Evolutionary conservation across 1,140 invertebrate species (phyloP).

Genomic region (Philotrypesis tridentata): DNA sequence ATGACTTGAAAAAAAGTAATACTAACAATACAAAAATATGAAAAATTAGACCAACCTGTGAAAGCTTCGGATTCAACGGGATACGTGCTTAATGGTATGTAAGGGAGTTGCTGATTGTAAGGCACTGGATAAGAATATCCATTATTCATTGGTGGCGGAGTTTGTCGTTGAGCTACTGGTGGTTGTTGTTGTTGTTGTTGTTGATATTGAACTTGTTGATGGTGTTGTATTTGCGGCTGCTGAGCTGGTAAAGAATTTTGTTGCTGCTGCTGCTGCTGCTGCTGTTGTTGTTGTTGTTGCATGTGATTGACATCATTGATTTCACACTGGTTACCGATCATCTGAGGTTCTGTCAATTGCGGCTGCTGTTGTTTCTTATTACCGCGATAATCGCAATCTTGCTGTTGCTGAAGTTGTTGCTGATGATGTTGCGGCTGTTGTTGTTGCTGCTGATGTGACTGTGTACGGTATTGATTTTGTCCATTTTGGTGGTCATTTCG

Average conservation of each 20-base stretch:
- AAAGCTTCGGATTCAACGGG: slow-evolving; percentile 25
- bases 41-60: slow-evolving; percentile 18
- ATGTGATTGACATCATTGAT: slow-evolving; percentile 25
- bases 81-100: slow-evolving; percentile 26
- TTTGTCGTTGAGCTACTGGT: slow-evolving; percentile 25
- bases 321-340: slow-evolving; percentile 20
- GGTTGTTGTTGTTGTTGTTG: slow-evolving; percentile 32
- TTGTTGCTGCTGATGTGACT: no score
- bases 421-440: slow-evolving; percentile 19
- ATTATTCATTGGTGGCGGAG: slow-evolving; percentile 13
- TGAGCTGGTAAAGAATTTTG: background rate
- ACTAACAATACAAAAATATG: background rate
- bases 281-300: slow-evolving; percentile 29
- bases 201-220: background rate
- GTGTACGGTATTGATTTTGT: slow-evolving; percentile 24
- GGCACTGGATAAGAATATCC: slow-evolving; percentile 33
- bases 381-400: slow-evolving; percentile 23
- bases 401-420: background rate
- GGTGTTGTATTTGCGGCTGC: slow-evolving; percentile 25
- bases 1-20: background rate
- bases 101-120: slow-evolving; percentile 46
- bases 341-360: background rate
- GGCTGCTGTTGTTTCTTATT: slow-evolving; percentile 20
- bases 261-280: slow-evolving; percentile 11
- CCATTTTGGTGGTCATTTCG: slow-evolving; percentile 35